Percentiles rank a stretch among this genome's conserved stretches.
phyloP scores from a whole-genome alignment of 2,113 vertebrate genomes.

The Barnardius zonarius region DNA sequence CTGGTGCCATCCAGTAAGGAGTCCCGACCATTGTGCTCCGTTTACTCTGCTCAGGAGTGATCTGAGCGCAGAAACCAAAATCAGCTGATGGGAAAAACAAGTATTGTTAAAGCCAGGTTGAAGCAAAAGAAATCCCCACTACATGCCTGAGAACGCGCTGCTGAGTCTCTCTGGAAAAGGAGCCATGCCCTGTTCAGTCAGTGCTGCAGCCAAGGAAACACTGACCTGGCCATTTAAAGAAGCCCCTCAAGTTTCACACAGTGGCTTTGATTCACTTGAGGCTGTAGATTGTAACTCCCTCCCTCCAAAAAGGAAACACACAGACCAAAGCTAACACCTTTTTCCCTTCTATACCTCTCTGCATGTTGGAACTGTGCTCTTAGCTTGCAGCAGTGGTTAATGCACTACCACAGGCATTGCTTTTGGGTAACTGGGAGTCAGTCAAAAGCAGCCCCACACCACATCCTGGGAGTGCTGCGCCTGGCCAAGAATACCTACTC shows the following conservation, averaged over 20 bases:
- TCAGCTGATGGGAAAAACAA: constrained; percentile 81
- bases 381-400: neutral
- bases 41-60: constrained; percentile 98
- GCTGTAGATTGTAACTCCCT: neutral
- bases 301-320: neutral
- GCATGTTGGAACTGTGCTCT: neutral
- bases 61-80: constrained; percentile 98
- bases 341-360: neutral
- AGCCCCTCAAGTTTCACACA: neutral
- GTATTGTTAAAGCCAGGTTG: constrained; percentile 1
- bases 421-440: neutral
- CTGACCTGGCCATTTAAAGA: neutral
- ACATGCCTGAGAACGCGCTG: neutral
- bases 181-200: neutral
- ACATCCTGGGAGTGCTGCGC: neutral
- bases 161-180: neutral
- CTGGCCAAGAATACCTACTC: constrained; percentile 79
- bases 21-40: constrained; percentile 99
- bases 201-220: neutral
- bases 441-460: neutral
- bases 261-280: neutral
- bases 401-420: neutral
- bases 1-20: constrained; percentile 98
- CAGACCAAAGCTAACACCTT: neutral
- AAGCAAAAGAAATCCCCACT: neutral